Base-by-base conservation (phyloP, 2,888 invertebrate genomes). In the Phyllotreta cruciferae region DNA sequence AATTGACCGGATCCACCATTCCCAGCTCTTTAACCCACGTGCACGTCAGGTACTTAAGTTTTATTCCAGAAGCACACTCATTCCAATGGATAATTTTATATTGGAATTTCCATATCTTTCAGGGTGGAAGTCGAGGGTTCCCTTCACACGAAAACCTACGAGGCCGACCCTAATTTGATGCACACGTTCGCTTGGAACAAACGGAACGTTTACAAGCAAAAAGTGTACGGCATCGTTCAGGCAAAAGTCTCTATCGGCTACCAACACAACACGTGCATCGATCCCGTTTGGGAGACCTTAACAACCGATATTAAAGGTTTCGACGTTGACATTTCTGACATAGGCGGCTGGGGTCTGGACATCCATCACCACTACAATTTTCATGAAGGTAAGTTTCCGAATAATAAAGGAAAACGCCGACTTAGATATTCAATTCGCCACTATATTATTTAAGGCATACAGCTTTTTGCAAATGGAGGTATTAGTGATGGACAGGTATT, bases 291-390 rank as follows among this genome's bases (percentile, higher is more conserved):
- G 98, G 94, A 95, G 73, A 93, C 94, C 1, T 94, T 96, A 81
- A 95, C 96, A 0, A 94, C 96, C 1, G 93, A 93, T 39, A 82
- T 99, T 73, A 93, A 95, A 80, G 76, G 98, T 14, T 96, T 95
- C 81, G 97, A 97, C 80, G 94, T 98, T 54, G 94, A 94, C 76
- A 96, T 97, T 69, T 96, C 98, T 0, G 96, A 97, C 79, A 93
- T 98, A 58, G 98, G 98, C 0, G 96, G 96, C 50, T 99, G 98
- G 98, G 96, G 98, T 55, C 83, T 99, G 58, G 94, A 98, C 79
- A 94, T 98, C 68, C 98, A 98, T 82, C 98, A 99, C 82, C 95
- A 96, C 80, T 98, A 98, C 82, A 98, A 99, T 81, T 96, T 96
- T 86, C 94, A 97, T 78, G 97, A 98, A 84, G 98, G 67, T 66